Base-by-base conservation (phyloP, 2,888 invertebrate species). In the Furcula furcula region DNA sequence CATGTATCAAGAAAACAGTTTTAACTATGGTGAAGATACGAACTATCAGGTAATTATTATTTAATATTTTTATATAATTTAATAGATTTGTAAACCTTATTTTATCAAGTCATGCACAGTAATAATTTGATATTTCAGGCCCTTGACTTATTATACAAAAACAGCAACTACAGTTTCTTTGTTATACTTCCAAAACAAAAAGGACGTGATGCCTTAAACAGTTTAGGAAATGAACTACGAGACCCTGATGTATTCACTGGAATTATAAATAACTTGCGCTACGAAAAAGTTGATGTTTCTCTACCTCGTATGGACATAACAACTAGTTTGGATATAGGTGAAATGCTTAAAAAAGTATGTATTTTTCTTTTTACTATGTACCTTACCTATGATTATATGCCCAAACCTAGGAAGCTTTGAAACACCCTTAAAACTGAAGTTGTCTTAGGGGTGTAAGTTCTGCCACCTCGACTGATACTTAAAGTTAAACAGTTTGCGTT, bases 121-220 rank as follows among this genome's bases (percentile, higher is more conserved):
- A n/a, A n/a, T n/a, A n/a, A n/a, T n/a, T n/a, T n/a, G n/a, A n/a
- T n/a, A n/a, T n/a, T n/a, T n/a, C 53, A 76, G 76, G 44, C 54
- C 1, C 26, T 76, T 4, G 36, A 60, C 47, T 35, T 74, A 33
- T n/a, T 11, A 0, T 76, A 75, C 44, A 48, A 62, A 36, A 55
- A 54, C 10, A 7, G 20, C 1, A 54, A 65, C 12, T 65, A 63
- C 20, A 61, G 55, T 7, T 58, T 57, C 7, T 6, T 65, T 0
- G 21, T 56, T 1, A 18, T 58, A 2, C 47, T 76, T 5, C 76
- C 76, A 16, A 59, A 48, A 14, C 6, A 35, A 3, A 38, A 26
- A 9, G 28, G 51, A n/a, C 58, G 56, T 10, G 13, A 23, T 1
- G 33, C 39, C 2, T 27, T 68, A 3, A 7, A 40, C 0, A 14